Conservation (phyloP, 1,140 invertebrate genomes). For the Drosophila watanabei region DNA sequence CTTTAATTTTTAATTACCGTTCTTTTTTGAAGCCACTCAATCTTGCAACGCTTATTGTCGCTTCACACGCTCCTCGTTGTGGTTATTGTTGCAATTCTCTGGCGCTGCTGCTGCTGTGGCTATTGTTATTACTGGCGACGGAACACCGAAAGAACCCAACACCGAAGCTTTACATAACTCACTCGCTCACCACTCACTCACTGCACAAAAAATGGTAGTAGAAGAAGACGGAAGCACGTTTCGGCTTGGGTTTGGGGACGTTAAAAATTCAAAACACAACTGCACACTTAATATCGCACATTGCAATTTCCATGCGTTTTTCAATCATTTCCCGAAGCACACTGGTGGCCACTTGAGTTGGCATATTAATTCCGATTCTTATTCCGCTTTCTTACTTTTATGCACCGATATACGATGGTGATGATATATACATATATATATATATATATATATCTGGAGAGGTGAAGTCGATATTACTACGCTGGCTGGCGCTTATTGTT, state of each 20-base stretch:
- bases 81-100: constrained; percentile 31
- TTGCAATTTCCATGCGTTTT: constrained; percentile 45
- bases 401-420: constrained; percentile 9
- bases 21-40: constrained; percentile 39
- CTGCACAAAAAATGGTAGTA: constrained; percentile 40
- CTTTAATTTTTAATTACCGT: constrained; percentile 47
- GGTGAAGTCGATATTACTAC: constrained; percentile 61
- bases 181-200: constrained; percentile 60
- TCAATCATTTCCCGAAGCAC: constrained; percentile 47
- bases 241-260: constrained; percentile 11
- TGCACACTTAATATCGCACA: constrained; percentile 38
- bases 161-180: constrained; percentile 76
- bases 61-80: constrained; percentile 39
- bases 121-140: constrained; percentile 24
- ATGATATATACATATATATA: constrained; percentile 35
- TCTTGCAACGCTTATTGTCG: constrained; percentile 44
- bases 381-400: constrained; percentile 31
- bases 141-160: constrained; percentile 37
- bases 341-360: constrained; percentile 10
- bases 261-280: constrained; percentile 67
- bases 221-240: constrained; percentile 31
- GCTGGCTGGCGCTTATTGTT: constrained; percentile 52
- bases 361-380: constrained; percentile 17
- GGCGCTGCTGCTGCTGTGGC: constrained; percentile 14
- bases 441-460: constrained; percentile 24